Conservation (phyloP, 2,888 invertebrate genomes). For the Theretra japonica region DNA sequence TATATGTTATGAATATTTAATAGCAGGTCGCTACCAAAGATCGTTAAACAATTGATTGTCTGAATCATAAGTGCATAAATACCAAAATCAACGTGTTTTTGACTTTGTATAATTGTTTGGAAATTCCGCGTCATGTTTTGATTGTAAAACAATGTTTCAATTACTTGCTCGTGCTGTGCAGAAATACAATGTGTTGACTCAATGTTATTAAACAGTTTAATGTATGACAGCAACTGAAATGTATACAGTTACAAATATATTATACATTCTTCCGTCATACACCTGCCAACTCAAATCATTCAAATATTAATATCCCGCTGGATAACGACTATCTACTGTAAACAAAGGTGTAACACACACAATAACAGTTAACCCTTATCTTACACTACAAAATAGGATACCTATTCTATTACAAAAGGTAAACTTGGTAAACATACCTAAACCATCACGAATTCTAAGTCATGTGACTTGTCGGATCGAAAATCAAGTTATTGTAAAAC, state of each 20-base stretch:
- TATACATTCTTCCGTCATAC: too few relatives aligned
- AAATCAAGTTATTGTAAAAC: too few relatives aligned
- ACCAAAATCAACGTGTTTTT: not conserved
- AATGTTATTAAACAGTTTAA: constrained; percentile 5
- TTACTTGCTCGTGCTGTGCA: not conserved
- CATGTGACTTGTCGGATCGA: too few relatives aligned
- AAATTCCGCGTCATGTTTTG: not conserved
- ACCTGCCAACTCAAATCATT: too few relatives aligned
- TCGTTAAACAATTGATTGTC: not conserved
- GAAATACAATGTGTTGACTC: not conserved
- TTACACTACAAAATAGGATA: too few relatives aligned
- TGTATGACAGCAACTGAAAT: not conserved
- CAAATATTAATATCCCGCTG: not conserved
- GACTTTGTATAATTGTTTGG: not conserved
- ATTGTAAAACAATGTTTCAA: constrained; percentile 6
- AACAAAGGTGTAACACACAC: not conserved
- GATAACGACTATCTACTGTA: not conserved
- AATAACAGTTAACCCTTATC: too few relatives aligned
- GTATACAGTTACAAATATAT: not conserved
- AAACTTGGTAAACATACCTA: too few relatives aligned
- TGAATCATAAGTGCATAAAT: not conserved
- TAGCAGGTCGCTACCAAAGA: too few relatives aligned
- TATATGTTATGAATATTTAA: too few relatives aligned
- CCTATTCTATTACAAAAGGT: too few relatives aligned
- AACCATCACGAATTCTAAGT: too few relatives aligned